Conservation (phyloP, 2,797 vertebrate species). For the Pangasius mekongensis region DNA sequence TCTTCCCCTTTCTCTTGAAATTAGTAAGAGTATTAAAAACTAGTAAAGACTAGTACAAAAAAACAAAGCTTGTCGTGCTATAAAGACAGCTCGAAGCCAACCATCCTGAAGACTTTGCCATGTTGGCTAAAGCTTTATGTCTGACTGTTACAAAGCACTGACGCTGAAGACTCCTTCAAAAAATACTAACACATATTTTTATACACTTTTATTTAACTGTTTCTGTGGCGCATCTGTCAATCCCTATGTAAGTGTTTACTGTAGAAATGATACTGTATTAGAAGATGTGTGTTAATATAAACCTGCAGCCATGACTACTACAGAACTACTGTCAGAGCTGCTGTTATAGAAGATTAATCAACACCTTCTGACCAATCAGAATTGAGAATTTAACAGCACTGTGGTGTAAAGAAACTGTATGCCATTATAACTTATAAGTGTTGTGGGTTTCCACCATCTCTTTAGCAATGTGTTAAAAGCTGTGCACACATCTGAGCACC, state of each 20-base stretch:
- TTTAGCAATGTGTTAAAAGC: background rate
- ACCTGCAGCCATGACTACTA: too few relatives aligned
- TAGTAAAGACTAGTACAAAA: background rate
- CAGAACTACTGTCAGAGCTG: background rate
- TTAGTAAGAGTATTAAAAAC: background rate
- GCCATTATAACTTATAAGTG: background rate
- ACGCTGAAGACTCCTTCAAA: background rate
- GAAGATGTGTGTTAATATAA: background rate
- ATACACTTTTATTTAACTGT: background rate
- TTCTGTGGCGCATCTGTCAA: background rate
- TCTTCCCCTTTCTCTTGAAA: background rate
- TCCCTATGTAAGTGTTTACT: background rate
- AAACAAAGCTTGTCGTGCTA: background rate
- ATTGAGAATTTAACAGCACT: background rate
- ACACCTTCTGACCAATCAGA: background rate
- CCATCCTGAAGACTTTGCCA: background rate
- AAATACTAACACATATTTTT: background rate
- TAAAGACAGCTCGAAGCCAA: background rate
- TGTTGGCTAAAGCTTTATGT: background rate
- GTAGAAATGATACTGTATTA: background rate
- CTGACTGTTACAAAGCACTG: background rate
- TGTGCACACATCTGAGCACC: background rate
- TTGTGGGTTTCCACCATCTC: background rate
- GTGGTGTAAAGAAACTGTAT: background rate
- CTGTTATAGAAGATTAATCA: background rate